These are phyloP conservation scores for Phania funesta DNA, from an alignment of 2,888 invertebrate genomes.

Conservation along the genomic window DNA sequence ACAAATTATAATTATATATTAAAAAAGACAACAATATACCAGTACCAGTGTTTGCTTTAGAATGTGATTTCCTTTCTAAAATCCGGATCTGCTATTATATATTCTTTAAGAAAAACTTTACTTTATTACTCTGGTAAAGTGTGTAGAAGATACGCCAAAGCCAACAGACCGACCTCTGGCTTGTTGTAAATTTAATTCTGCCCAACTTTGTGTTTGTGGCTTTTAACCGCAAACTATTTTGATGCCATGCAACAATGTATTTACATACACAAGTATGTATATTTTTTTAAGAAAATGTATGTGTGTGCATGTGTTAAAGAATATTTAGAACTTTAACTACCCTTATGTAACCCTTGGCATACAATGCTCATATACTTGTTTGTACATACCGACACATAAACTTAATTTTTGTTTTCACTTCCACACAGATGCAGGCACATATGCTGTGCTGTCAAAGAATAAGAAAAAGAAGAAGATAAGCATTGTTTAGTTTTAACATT, in stretches of 20 bases:
- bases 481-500: conserved; percentile 62
- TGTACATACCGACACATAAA: conserved; percentile 11
- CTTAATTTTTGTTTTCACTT: background rate
- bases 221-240: conserved; percentile 57
- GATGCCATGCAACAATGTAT: conserved; percentile 27
- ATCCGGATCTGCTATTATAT: too few relatives aligned
- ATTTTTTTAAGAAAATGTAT: conserved; percentile 5
- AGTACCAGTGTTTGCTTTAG: too few relatives aligned
- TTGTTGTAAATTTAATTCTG: conserved; percentile 46
- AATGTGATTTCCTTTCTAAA: too few relatives aligned
- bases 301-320: conserved; percentile 13
- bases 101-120: too few relatives aligned
- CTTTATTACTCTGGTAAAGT: too few relatives aligned
- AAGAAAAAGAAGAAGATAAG: conserved; percentile 59
- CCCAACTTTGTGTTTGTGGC: conserved; percentile 59
- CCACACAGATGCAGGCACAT: background rate
- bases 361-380: conserved; percentile 28
- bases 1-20: too few relatives aligned
- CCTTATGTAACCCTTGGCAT: conserved; percentile 49
- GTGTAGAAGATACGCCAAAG: too few relatives aligned
- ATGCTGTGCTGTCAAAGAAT: conserved; percentile 30
- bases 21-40: too few relatives aligned
- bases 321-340: conserved; percentile 33
- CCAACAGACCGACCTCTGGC: too few relatives aligned
- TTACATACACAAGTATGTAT: conserved; percentile 1